Base-by-base conservation (phyloP, 2,888 invertebrate genomes). In the Nymphalis urticae region DNA sequence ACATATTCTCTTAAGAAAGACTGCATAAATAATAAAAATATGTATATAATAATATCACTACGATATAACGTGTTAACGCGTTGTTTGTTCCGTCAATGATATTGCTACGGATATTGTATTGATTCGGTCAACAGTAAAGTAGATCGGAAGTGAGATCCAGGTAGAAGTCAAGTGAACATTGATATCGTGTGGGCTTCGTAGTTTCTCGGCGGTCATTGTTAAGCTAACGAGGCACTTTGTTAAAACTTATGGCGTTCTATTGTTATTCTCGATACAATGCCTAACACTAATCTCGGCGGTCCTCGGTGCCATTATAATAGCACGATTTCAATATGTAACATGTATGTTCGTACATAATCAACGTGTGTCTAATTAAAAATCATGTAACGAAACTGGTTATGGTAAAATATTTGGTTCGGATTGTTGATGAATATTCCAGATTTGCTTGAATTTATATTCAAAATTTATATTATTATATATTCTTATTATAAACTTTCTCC, bases 191-290 rank as follows among this genome's bases (percentile, higher is more conserved):
- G 48, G 62, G 66, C 62, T 48, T 62, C 47, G 58, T 42, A 50
- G 81, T 80, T 76, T 81, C 79, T 80, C 77, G 81, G 77, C 77
- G 79, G 76, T 76, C 79, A 85, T 87, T 88, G 86, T 89, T 85
- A 68, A 73, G 69, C 73, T 76, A 78, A 77, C 73, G 75, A 77
- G 77, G 74, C 71, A 72, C 74, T 72, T 75, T 75, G 76, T 77
- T 77, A 70, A 70, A 74, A 74, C 73, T 74, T 75, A 76, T 72
- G 72, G 72, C 69, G 72, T 72, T 74, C 74, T 72, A 76, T 80
- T 79, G 79, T 79, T 74, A 72, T 58, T 71, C 72, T 69, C 66
- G 68, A 75, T 73, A 77, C 77, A 77, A 76, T 79, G 68, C 72
- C 65, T 69, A 56, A 61, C 71, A 73, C 73, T 72, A 72, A 70